Percentiles rank a stretch among this genome's conserved stretches.
phyloP scores from a whole-genome alignment of 1,140 invertebrate genomes.

The Tachypleus tridentatus region DNA sequence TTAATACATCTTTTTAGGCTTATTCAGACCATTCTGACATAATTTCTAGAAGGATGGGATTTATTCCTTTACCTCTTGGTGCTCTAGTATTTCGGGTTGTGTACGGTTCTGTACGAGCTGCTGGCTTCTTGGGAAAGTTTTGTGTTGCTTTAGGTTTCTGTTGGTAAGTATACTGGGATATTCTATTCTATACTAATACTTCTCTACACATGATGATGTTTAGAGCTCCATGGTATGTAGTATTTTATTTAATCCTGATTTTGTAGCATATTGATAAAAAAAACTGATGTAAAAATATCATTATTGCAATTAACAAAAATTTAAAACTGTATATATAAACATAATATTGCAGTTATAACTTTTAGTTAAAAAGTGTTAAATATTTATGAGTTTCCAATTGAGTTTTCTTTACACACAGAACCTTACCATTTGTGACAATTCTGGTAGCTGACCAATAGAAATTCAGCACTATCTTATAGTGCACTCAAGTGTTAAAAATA shows the following conservation, averaged over 20 bases:
- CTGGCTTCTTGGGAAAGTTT: constrained; percentile 47
- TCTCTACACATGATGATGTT: background rate
- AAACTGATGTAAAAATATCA: too few species aligned
- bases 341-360: too few species aligned
- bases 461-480: too few species aligned
- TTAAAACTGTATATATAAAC: too few species aligned
- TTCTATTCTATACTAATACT: constrained; percentile 6
- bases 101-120: constrained; percentile 48
- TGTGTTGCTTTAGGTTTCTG: constrained; percentile 62
- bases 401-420: too few species aligned
- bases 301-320: too few species aligned
- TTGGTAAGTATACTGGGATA: constrained; percentile 37
- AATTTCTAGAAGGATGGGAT: constrained; percentile 90
- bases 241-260: background rate
- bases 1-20: constrained; percentile 44
- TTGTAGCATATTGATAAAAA: too few species aligned
- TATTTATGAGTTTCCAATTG: too few species aligned
- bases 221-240: background rate
- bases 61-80: constrained; percentile 88
- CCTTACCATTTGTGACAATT: too few species aligned
- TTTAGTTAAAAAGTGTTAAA: too few species aligned
- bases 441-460: too few species aligned
- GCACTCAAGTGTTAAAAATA: too few species aligned
- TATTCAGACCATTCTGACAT: constrained; percentile 96
- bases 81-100: constrained; percentile 80